These are phyloP conservation scores for Bothrops alternatus DNA, from an alignment of 2,797 vertebrate genomes.

Conservation along the genomic window DNA sequence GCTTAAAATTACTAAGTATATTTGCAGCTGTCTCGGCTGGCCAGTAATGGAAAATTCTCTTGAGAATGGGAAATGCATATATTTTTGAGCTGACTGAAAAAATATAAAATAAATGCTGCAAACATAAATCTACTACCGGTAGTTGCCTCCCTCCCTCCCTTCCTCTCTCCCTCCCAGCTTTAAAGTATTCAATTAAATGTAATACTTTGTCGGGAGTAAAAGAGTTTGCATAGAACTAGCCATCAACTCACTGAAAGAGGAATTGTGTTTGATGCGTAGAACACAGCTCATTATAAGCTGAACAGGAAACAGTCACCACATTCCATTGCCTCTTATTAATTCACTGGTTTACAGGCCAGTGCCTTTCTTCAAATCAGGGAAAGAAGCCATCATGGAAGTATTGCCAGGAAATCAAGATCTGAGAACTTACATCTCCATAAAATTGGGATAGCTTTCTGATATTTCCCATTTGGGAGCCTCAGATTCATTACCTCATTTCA, in stretches of 20 bases:
- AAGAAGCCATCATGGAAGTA: not conserved
- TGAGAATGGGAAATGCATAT: slow-evolving; percentile 1
- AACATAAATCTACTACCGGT: slow-evolving; percentile 21
- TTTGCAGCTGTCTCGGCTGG: not conserved
- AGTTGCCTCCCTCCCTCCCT: not conserved
- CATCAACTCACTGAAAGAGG: slow-evolving; percentile 3
- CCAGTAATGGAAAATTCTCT: not conserved
- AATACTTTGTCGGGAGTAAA: not conserved
- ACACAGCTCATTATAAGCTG: slow-evolving; percentile 28
- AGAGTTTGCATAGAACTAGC: not conserved
- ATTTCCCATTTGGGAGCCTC: not conserved
- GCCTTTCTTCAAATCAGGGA: not conserved
- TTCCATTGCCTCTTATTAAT: slow-evolving; percentile 4
- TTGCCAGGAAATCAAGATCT: not conserved
- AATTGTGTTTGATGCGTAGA: slow-evolving; percentile 11
- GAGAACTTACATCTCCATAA: not conserved
- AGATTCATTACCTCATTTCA: not conserved
- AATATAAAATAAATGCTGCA: slow-evolving; percentile 16
- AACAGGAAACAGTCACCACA: not conserved
- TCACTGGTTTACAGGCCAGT: not conserved
- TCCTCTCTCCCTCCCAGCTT: not conserved
- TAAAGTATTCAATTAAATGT: slow-evolving; percentile 10
- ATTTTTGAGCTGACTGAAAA: slow-evolving; percentile 13
- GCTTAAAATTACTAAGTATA: not conserved
- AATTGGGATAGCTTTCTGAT: not conserved